Conservation (phyloP, 2,888 invertebrate species). For the Koerneria pararmatus region DNA sequence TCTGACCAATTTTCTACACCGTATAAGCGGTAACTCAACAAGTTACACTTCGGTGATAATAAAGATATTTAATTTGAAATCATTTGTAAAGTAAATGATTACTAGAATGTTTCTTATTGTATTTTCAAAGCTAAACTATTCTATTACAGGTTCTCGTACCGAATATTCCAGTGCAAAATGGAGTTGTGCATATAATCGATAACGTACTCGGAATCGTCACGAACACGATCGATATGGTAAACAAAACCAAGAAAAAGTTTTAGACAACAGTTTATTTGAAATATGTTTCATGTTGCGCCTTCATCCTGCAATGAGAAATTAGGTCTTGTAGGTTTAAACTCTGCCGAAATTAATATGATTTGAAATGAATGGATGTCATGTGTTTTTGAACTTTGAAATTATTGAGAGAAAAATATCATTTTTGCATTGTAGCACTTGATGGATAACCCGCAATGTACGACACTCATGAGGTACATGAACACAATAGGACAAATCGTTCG, state of each 20-base stretch:
- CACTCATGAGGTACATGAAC: slow-evolving; percentile 59
- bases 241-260: background rate
- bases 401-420: background rate
- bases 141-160: slow-evolving; percentile 47
- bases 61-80: background rate
- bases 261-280: too few species aligned
- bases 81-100: background rate
- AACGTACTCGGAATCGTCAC: slow-evolving; percentile 59
- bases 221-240: slow-evolving; percentile 57
- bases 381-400: too few species aligned
- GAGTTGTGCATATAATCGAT: slow-evolving; percentile 60
- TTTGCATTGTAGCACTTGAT: slow-evolving; percentile 41
- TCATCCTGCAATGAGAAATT: too few species aligned
- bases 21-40: too few species aligned
- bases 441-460: slow-evolving; percentile 49
- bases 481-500: slow-evolving; percentile 56
- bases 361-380: too few species aligned
- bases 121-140: background rate
- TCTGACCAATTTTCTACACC: too few species aligned
- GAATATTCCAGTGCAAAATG: slow-evolving; percentile 60
- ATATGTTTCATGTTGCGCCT: too few species aligned
- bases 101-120: background rate
- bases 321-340: too few species aligned
- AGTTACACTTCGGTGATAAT: too few species aligned
- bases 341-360: too few species aligned